A percentile compares a stretch with the other conserved stretches of the same genome.
Conservation (phyloP, 2,113 vertebrate genomes). For the Petrocephalus microphthalmus region DNA sequence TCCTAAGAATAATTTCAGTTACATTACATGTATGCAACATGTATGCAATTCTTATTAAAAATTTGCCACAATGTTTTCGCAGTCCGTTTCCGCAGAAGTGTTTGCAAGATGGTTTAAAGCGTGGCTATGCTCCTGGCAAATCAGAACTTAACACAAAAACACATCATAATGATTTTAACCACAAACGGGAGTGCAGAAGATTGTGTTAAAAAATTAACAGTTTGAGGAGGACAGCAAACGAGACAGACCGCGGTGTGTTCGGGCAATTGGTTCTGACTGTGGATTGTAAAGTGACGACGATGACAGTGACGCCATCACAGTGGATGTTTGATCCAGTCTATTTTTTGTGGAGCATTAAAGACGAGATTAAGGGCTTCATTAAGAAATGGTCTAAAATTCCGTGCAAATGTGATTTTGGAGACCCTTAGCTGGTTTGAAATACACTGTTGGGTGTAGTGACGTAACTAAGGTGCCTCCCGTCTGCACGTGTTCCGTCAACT, state of each 20-base stretch:
- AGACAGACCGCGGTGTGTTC: constrained; percentile 3
- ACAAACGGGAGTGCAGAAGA: neutral
- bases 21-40: neutral
- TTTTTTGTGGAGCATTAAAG: neutral
- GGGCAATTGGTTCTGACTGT: constrained; percentile 19
- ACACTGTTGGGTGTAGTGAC: neutral
- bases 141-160: neutral
- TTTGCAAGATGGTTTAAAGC: neutral
- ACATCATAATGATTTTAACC: neutral
- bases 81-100: neutral
- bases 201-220: neutral
- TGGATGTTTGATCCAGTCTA: neutral
- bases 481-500: neutral
- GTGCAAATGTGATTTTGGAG: neutral
- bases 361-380: neutral
- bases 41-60: neutral
- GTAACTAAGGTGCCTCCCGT: neutral
- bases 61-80: neutral
- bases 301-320: neutral
- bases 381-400: neutral
- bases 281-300: neutral
- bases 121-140: neutral
- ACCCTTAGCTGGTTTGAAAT: neutral
- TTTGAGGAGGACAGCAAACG: neutral
- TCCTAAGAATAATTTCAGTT: neutral